Conservation (phyloP, 1,140 invertebrate species). For the Drosophila dunni region DNA sequence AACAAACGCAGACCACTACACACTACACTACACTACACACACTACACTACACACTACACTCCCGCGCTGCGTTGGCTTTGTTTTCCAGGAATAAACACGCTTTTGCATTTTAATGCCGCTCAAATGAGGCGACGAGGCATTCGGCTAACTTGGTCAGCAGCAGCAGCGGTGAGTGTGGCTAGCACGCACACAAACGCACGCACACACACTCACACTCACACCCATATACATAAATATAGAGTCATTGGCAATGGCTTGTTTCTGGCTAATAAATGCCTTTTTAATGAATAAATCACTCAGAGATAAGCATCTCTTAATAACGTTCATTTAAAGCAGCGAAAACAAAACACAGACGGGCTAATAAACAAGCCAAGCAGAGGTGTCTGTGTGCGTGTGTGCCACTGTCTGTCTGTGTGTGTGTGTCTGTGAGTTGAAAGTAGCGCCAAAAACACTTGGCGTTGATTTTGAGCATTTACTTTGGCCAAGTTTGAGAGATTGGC, state of each 20-base stretch:
- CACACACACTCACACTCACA: constrained; percentile 46
- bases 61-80: constrained; percentile 1
- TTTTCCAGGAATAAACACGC: constrained; percentile 82
- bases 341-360: constrained; percentile 69
- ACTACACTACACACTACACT: not conserved
- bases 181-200: constrained; percentile 55
- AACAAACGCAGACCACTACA: constrained; percentile 22
- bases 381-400: not conserved
- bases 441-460: constrained; percentile 65
- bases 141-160: constrained; percentile 17
- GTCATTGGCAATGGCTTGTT: constrained; percentile 53
- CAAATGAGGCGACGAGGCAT: constrained; percentile 62
- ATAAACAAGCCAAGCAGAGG: constrained; percentile 47
- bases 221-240: not conserved
- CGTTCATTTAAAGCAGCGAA: constrained; percentile 81
- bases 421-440: constrained; percentile 24
- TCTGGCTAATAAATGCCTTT: constrained; percentile 82
- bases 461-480: constrained; percentile 61
- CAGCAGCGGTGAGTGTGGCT: constrained; percentile 35
- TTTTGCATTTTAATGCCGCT: constrained; percentile 81
- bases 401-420: not conserved
- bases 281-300: constrained; percentile 84
- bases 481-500: constrained; percentile 60
- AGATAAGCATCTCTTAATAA: constrained; percentile 83
- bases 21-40: too few species aligned